Base-by-base conservation (phyloP, 2,797 vertebrate genomes). In the Nyctibius grandis region DNA sequence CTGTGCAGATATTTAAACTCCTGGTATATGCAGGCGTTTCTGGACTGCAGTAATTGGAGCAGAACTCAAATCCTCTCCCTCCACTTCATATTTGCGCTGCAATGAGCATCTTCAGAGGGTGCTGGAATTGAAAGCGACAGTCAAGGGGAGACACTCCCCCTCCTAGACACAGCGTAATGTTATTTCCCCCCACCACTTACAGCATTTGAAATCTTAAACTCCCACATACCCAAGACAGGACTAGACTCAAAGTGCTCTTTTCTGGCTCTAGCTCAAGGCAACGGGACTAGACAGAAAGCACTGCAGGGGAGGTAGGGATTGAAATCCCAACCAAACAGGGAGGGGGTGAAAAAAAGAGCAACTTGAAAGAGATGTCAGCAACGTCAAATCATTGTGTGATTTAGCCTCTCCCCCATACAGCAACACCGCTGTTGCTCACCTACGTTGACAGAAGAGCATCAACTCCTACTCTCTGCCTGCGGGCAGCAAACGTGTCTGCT, bases 241-340 rank as follows among this genome's bases (percentile, higher is more conserved):
- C 64, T 5, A 89, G 45, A 36, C 86, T 90, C 86, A 53, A 91
- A 96, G 84, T 47, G 45, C 75, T 94, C 78, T 57, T 78, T 83
- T 40, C 95, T 92, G 78, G 94, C 84, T 96, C 40, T 61, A 70
- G 88, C 93, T 93, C 91, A 92, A 95, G 84, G 91, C 95, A 92
- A 79, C 33, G 80, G 88, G 60, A 74, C 22, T 3, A 89, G 74
- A 92, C 48, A 85, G 86, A 94, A 91, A 91, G 74, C 60, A 63
- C 82, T 67, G 61, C 65, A 61, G 64, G 75, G 82, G 91, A 93
- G 75, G 88, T 2, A 93, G 48, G 84, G 85, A 87, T 5, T 28
- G 40, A 92, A 89, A 92, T 89, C 84, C 67, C 64, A 85, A 60
- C 51, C 0, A 7, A 93, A 70, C 0, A 8, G 33, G 2, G 33